phyloP scores from a whole-genome alignment of 2,797 vertebrate genomes.

The Platalea minor region DNA sequence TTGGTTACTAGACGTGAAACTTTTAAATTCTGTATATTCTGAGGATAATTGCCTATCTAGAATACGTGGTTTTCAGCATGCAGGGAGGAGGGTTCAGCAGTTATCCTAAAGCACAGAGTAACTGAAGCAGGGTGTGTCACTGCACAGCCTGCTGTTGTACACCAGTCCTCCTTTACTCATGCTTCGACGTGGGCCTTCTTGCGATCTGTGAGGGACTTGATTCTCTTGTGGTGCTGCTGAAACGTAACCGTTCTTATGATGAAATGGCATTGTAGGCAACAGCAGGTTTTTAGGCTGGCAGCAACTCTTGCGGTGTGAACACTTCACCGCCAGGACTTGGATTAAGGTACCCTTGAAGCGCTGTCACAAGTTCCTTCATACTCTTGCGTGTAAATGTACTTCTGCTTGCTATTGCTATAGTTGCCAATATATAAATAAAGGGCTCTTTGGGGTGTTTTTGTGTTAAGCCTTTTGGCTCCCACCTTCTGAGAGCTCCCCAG shows the following conservation, averaged over 20 bases:
- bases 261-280: accelerated
- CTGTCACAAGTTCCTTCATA: background rate
- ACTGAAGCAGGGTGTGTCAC: background rate
- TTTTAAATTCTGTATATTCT: background rate
- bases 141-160: background rate
- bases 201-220: background rate
- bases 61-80: background rate
- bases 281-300: background rate
- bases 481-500: background rate
- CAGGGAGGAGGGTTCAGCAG: background rate
- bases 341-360: background rate
- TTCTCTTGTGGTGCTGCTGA: background rate
- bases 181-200: background rate
- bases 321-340: background rate
- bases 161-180: background rate
- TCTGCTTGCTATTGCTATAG: background rate
- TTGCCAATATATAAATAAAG: background rate
- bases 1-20: background rate
- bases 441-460: background rate
- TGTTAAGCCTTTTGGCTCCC: background rate
- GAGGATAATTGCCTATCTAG: background rate
- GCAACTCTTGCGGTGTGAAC: background rate
- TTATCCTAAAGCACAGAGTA: background rate
- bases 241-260: background rate
- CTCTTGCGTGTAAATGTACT: background rate